Conservation (phyloP, 2,888 invertebrate species). For the Pachycephus smyrnensis region DNA sequence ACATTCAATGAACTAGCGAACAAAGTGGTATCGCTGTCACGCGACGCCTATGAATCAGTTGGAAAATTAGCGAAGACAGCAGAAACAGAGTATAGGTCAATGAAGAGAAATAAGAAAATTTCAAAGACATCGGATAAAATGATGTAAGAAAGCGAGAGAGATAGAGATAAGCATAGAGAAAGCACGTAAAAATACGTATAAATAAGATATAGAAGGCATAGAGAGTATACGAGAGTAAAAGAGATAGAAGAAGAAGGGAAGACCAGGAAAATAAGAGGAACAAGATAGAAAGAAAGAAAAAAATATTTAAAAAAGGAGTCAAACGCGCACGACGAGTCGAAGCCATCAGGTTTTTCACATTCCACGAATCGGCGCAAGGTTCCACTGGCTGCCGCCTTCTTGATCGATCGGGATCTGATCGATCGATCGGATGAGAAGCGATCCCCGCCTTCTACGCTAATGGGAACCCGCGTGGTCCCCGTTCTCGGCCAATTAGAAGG, state of each 20-base stretch:
- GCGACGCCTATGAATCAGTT: background rate
- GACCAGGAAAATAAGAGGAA: background rate
- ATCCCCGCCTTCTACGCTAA: background rate
- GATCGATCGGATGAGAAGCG: background rate
- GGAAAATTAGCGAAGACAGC: background rate
- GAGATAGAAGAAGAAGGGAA: too few species aligned
- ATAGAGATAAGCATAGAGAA: background rate
- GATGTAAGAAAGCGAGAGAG: background rate
- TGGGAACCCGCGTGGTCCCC: background rate
- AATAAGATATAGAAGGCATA: too few species aligned
- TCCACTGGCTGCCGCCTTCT: background rate
- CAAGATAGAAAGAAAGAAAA: conserved; percentile 9
- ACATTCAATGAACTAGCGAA: background rate
- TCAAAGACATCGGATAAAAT: background rate
- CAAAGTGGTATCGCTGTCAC: too few species aligned
- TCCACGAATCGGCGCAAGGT: background rate
- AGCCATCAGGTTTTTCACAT: background rate
- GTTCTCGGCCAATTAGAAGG: background rate
- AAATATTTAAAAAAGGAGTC: background rate
- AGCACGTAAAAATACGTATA: background rate
- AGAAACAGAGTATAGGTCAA: background rate
- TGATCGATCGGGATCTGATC: background rate
- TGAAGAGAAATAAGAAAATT: background rate
- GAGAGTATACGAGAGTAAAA: too few species aligned
- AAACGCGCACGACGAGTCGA: conserved; percentile 4